Base-by-base conservation (phyloP, 2,797 vertebrate genomes). In the Delichon dasypus region DNA sequence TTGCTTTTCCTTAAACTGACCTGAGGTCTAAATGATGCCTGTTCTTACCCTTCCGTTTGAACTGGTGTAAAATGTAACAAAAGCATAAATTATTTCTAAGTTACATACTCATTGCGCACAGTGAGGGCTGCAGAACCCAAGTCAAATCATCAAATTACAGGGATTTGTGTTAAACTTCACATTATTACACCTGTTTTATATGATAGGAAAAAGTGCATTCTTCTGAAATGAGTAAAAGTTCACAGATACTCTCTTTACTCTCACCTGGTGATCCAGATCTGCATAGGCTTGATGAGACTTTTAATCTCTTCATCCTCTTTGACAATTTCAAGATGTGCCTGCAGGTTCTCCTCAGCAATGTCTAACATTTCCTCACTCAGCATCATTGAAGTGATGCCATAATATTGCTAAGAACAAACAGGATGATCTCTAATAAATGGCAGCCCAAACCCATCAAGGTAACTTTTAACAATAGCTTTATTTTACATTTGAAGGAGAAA, bases 191-290 rank as follows among this genome's bases (percentile, higher is more conserved):
- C 23, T 26, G 13, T 36, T 47, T 29, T 0, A 75, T 0, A 2
- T 5, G 15, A 84, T 8, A 67, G 44, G 58, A 80, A 62, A 58
- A 90, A 85, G 34, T 25, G 14, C 4, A 19, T 58, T 92, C 36
- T 70, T 73, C 74, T 50, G 47, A 93, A 88, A 18, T 34, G 40
- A 79, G n/a, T 84, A 53, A 81, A 93, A 83, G 21, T 67, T 85
- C 60, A 22, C 6, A 70, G 25, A 42, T 36, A 70, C 2, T 75
- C 21, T 65, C 81, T 79, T 76, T 53, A 38, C 18, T 91, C 97
- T 62, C 82, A 99, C 99, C 99, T 98, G 71, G 97, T 98, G 93
- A 99, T 98, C 99, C 99, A 99, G 64, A 99, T 89, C 70, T 98
- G 98, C 75, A 99, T 76, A 16, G 98, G 98, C 19, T 94, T 97